These are phyloP conservation scores for Anguilla anguilla DNA, from an alignment of 2,797 vertebrate genomes.

Conservation along the genomic window DNA sequence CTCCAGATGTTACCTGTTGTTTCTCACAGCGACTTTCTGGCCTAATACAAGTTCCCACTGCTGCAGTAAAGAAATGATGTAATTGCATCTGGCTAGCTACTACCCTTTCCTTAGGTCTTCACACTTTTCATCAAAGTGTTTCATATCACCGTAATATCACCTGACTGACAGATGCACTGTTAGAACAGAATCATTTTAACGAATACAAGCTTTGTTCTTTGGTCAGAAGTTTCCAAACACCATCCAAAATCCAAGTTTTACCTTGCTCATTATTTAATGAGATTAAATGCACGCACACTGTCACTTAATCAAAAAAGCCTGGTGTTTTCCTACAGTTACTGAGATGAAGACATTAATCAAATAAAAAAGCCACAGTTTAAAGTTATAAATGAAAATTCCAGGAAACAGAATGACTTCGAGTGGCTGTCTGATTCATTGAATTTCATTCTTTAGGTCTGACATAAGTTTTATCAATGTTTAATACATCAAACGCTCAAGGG, in stretches of 20 bases:
- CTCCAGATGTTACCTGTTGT: constrained; percentile 1
- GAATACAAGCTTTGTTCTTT: not conserved
- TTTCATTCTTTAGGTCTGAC: not conserved
- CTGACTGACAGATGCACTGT: not conserved
- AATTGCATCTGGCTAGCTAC: not conserved
- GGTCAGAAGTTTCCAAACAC: not conserved
- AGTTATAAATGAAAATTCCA: not conserved
- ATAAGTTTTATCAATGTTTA: not conserved
- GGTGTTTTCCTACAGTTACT: too few species aligned
- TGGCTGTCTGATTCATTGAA: constrained; percentile 32
- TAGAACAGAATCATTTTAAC: not conserved
- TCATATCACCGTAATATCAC: not conserved
- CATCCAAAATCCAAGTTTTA: not conserved
- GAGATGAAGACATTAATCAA: not conserved
- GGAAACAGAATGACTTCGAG: not conserved
- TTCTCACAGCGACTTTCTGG: not conserved
- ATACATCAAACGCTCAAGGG: not conserved
- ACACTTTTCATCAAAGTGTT: not conserved
- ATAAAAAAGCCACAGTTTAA: not conserved
- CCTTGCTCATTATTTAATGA: too few species aligned
- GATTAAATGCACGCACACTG: too few species aligned
- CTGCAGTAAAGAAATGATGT: not conserved
- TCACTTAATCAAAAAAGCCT: too few species aligned
- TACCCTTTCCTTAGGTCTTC: not conserved
- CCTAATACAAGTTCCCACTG: not conserved